Evolutionary conservation across 2,797 vertebrate genomes (phyloP), one percentile per base, ranked within the genome.

Genomic region (Zalophus californianus): DNA sequence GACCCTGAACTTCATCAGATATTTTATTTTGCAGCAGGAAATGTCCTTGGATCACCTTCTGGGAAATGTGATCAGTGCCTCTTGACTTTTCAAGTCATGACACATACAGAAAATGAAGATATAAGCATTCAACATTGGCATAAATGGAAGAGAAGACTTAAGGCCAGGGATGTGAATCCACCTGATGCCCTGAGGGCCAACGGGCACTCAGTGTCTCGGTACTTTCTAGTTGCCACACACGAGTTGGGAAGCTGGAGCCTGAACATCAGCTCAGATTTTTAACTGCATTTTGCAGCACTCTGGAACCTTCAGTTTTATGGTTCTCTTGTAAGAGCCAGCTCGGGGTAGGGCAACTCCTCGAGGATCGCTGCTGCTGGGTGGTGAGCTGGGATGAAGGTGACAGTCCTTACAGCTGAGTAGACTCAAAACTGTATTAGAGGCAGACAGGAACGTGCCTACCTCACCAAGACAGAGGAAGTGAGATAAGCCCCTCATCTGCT

Each of bases 311-410:
- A 23, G 13, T n/a, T 60, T 44, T 66, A 13, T 4, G 21, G 62
- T 66, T 73, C 44, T 73, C 44, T 50, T 78, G 12, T 23, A 25
- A 80, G 52, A 91, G 48, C n/a, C 44, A 66, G 35, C 25, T 58
- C 2, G 23, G 27, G 3, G 15, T 20, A 15, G 20, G 1, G 3
- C 3, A 68, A 11, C 7, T 29, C 16, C 29, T 27, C 1, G 1
- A 48, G 21, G 41, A 29, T 1, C 13, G 84, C 20, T 58, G 60
- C 25, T 77, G 35, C 18, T 62, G 7, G 80, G 7, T 1, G 10
- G 38, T 38, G 38, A 87, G 52, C 3, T 64, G 48, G 35, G 5
- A 11, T 50, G 5, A 94, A 93, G 4, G 7, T 38, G 15, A 21
- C 18, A 70, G 3, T 82, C 54, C 10, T 60, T 44, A 77, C 50